Evolutionary conservation across 2,113 vertebrate genomes (phyloP), one percentile per base, ranked within the genome.

Genomic region (Chrysochloris asiatica): DNA sequence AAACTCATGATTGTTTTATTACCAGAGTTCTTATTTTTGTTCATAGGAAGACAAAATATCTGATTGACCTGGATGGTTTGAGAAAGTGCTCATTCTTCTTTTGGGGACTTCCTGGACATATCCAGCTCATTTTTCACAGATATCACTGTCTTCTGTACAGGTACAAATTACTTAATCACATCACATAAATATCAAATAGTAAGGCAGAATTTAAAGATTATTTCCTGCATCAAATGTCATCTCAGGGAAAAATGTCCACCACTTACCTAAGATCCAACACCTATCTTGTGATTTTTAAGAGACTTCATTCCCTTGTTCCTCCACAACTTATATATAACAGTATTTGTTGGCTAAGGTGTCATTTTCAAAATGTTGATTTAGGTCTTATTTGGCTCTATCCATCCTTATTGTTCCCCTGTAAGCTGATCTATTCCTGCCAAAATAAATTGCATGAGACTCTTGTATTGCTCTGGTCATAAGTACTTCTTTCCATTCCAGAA

Each of bases 231-330:
- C 48, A 52, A 93, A 78, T 75, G 56, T 85, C 89, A 89, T 90
- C 76, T 93, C 86, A 90, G 80, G n/a, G 67, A 59, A 69, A 63
- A 26, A 59, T 86, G 93, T 95, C 92, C 95, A 85, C 78, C 80
- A 90, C 87, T 96, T 95, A 94, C 86, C 88, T 81, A 93, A 84
- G 93, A 95, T 67, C 88, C 86, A 86, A 95, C 94, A 96, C 93
- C 94, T 95, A 95, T 86, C 52, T 69, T 92, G 28, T n/a, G 4
- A 90, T 79, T 93, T 86, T 92, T 86, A 89, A 92, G 86, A 81
- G n/a, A 90, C 50, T 80, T 82, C 87, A 83, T 43, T 63, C 87
- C 43, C 79, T 86, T 79, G 38, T 81, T 94, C 83, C 78, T 93
- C 47, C 72, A 45, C 79, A 78, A 33, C 45, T 69, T 73, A 86